Base-by-base conservation (phyloP, 2,888 invertebrate genomes). In the Latrodectus hesperus region DNA sequence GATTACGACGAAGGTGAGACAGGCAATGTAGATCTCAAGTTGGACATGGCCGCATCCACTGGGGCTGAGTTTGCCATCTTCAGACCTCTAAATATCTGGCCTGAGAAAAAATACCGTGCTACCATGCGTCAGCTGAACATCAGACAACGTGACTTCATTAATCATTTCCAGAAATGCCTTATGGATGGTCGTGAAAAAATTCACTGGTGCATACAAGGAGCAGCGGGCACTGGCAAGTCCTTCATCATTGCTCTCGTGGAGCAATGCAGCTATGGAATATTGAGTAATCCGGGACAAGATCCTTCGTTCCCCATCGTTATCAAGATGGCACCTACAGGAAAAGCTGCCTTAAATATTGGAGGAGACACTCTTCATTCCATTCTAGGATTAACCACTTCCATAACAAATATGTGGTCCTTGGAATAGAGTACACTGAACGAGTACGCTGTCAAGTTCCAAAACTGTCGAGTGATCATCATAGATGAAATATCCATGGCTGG, bases 401-500 rank as follows among this genome's bases (percentile, higher is more conserved):
- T 6, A 3, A 38, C 38, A 26, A 64, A 26, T 90, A 4, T 89
- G 88, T 76, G 68, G 86, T 16, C 75, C 89, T 9, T 89, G 89
- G 78, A 82, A 85, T 12, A 88, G 84, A 68, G 77, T 90, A 52
- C 89, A 89, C 38, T 79, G 76, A 89, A 60, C 73, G 60, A n/a
- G 72, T 70, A 65, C 49, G 67, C 73, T 83, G 82, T 83, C 38
- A 87, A 71, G 71, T 67, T 38, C 38, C 38, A 38, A 38, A 38
- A 38, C 38, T 38, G 38, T 6, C 38, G 38, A 38, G 38, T 88
- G 85, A 80, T 90, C 86, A 90, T 92, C 17, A 91, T 92, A 71
- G 91, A 92, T 90, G 91, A 92, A 90, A 90, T 92, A 73, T 91
- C 91, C 22, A 91, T 92, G 91, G 90, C 91, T 10, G 91, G 91